Conservation (phyloP, 2,113 vertebrate species). For the Proteles cristata region DNA sequence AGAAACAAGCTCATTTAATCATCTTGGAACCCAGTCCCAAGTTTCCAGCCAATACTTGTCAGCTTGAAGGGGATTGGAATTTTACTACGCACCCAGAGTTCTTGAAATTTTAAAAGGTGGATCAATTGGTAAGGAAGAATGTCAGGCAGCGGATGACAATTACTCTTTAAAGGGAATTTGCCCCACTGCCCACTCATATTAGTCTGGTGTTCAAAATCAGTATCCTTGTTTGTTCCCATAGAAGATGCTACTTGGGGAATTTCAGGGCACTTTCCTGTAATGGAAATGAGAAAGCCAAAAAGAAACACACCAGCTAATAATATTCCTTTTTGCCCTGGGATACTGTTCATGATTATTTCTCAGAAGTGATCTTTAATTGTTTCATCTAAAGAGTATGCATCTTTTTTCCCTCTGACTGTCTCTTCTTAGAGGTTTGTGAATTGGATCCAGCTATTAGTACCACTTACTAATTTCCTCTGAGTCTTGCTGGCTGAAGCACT, state of each 20-base stretch:
- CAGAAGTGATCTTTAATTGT: slow-evolving; percentile 84
- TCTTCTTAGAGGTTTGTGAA: slow-evolving; percentile 72
- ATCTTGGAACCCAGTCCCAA: neutral
- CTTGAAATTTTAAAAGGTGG: neutral
- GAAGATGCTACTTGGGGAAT: neutral
- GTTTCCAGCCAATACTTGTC: neutral
- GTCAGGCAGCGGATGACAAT: neutral
- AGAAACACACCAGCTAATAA: slow-evolving; percentile 33
- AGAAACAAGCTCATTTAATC: neutral
- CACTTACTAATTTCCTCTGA: slow-evolving; percentile 83
- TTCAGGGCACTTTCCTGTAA: slow-evolving; percentile 40
- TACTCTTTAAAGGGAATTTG: neutral
- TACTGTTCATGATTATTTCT: slow-evolving; percentile 45
- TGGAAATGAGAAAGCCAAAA: slow-evolving; percentile 54
- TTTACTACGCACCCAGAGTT: neutral
- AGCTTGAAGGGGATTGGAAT: neutral
- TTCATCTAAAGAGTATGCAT: slow-evolving; percentile 80
- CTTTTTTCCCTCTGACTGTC: slow-evolving; percentile 64
- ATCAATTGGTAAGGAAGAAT: neutral
- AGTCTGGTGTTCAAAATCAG: neutral
- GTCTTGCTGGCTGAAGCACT: slow-evolving; percentile 76
- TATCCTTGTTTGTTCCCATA: neutral
- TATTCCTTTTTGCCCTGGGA: slow-evolving; percentile 47
- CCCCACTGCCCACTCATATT: neutral
- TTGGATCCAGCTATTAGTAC: slow-evolving; percentile 83